phyloP scores from a whole-genome alignment of 2,113 vertebrate species.

The Sus scrofa region DNA sequence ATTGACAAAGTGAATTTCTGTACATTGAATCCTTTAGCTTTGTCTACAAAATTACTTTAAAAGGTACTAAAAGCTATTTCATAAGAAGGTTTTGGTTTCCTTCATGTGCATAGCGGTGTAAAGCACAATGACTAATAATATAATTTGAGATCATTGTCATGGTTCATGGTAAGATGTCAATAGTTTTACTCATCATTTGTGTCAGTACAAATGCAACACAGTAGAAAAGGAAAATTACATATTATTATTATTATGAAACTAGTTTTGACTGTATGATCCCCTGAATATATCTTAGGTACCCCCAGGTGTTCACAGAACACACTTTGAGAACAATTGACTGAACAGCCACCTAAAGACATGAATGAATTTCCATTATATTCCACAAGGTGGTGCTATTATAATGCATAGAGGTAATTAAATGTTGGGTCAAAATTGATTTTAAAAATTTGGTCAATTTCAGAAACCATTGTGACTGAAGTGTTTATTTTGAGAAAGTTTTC shows the following conservation, averaged over 20 bases:
- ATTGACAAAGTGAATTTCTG: neutral
- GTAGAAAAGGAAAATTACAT: neutral
- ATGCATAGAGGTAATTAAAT: constrained; percentile 47
- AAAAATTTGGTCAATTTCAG: constrained; percentile 31
- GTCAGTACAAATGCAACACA: neutral
- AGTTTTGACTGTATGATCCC: neutral
- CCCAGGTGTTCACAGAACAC: neutral
- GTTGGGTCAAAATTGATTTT: neutral
- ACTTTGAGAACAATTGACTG: neutral
- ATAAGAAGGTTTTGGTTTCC: neutral
- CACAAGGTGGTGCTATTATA: constrained; percentile 76
- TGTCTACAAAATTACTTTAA: neutral
- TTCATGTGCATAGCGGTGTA: neutral
- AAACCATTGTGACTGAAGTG: neutral
- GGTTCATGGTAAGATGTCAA: neutral
- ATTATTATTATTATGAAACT: neutral
- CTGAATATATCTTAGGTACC: neutral
- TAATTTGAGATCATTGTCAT: neutral
- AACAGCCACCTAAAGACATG: neutral
- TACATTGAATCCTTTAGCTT: neutral
- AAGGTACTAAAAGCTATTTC: no score
- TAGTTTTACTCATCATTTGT: constrained; percentile 7
- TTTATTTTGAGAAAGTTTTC: neutral
- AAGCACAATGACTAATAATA: neutral
- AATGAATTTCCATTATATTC: constrained; percentile 21